Base-by-base conservation (phyloP, 2,888 invertebrate genomes). In the Diaprepes abbreviatus region DNA sequence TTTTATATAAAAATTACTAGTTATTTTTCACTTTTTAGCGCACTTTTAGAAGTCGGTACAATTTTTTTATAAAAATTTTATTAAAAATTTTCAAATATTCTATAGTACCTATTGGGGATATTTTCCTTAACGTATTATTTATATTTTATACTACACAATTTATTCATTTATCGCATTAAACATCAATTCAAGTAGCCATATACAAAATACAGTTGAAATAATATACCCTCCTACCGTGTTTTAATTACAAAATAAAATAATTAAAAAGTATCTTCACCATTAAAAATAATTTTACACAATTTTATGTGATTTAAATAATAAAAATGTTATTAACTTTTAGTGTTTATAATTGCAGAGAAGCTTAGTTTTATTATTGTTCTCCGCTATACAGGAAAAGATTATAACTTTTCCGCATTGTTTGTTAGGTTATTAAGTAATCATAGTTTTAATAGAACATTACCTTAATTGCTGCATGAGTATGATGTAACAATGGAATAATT, bases 401-500 rank as follows among this genome's bases (percentile, higher is more conserved):
- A 68, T 65, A 62, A 68, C 62, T 72, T 72, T 72, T 72, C 72
- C 72, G 72, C 72, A 72, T 72, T 72, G 72, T 72, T 72, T 64
- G 58, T 60, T 66, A 31, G 52, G 50, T 70, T 64, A 72, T 72
- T 72, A 72, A 68, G 70, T 72, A 72, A 72, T 68, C 72, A 70
- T 72, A 72, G 66, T 64, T 72, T 72, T 72, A 70, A 70, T 72
- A 72, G 70, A 72, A 72, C 72, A 72, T 72, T 72, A 72, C 62
- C 55, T 65, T 72, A 72, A 72, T 72, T 65, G 66, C 52, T 28
- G 52, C 69, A 65, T 54, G 72, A 66, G 66, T 33, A 40, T 72
- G 65, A 72, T 63, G 69, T 65, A 72, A 72, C 72, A 72, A 68
- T 68, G 65, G 63, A 66, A 63, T 66, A 69, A 72, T 72, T 72